Evolutionary conservation across 2,888 invertebrate species (phyloP).

Genomic region (Brenthis hecate): DNA sequence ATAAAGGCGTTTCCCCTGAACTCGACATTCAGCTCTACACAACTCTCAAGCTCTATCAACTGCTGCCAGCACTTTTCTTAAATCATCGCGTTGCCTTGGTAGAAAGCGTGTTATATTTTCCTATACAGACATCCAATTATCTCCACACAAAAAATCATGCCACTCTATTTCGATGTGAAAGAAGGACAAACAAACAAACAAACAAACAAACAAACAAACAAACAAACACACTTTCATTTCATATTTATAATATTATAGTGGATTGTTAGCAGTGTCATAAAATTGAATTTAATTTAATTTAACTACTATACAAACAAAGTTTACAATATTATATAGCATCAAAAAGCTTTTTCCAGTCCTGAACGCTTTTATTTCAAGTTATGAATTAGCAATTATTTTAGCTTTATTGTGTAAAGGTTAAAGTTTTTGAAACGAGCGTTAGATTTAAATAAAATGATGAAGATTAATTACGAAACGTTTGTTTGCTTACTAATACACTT

Average conservation of each 20-base stretch:
- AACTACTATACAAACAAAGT: neutral
- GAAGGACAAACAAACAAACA: too few species aligned
- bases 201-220: too few species aligned
- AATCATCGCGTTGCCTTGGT: too few species aligned
- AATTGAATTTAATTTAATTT: slow-evolving; percentile 1
- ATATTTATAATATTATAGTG: neutral
- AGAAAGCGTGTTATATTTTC: too few species aligned
- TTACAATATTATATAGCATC: neutral
- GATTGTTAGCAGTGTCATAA: neutral
- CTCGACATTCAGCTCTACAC: too few species aligned
- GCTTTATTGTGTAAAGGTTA: slow-evolving; percentile 28
- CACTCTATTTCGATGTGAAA: too few species aligned
- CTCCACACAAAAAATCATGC: too few species aligned
- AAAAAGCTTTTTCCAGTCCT: slow-evolving; percentile 10
- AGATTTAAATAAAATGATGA: slow-evolving; percentile 35
- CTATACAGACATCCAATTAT: too few species aligned
- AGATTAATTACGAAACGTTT: slow-evolving; percentile 42
- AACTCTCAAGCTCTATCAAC: too few species aligned
- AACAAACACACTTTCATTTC: neutral
- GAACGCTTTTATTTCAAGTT: slow-evolving; percentile 21
- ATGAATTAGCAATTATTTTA: slow-evolving; percentile 23
- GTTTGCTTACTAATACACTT: slow-evolving; percentile 28
- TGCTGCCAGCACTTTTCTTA: too few species aligned
- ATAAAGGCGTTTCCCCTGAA: too few species aligned
- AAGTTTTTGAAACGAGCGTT: slow-evolving; percentile 36